phyloP scores from a whole-genome alignment of 2,888 invertebrate genomes.

The Catocala nupta region DNA sequence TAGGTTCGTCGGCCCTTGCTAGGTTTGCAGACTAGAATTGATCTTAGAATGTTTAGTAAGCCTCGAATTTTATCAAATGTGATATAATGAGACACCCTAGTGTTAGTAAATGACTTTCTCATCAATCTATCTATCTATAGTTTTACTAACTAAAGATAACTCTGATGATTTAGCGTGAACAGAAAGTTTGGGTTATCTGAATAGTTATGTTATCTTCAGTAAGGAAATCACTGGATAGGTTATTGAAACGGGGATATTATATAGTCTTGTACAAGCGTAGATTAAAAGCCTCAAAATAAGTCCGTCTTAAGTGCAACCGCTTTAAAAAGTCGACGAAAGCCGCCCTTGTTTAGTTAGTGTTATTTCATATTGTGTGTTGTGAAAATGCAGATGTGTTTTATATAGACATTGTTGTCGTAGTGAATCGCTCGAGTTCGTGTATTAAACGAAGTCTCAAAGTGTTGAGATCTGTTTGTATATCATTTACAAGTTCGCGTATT shows the following conservation, averaged over 20 bases:
- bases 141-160: not conserved
- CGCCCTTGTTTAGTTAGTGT: slow-evolving; percentile 38
- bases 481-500: too few relatives aligned
- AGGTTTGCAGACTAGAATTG: not conserved
- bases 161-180: not conserved
- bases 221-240: slow-evolving; percentile 1
- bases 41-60: slow-evolving; percentile 6
- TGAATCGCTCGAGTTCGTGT: not conserved
- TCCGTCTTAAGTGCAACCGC: slow-evolving; percentile 24
- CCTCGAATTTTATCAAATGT: not conserved
- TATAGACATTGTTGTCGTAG: not conserved
- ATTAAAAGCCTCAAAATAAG: slow-evolving; percentile 9
- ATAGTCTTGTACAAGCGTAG: not conserved
- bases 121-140: not conserved
- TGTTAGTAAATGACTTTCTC: not conserved
- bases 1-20: not conserved
- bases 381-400: slow-evolving; percentile 5
- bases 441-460: not conserved
- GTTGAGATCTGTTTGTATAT: not conserved
- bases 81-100: too few relatives aligned
- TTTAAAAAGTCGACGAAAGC: slow-evolving; percentile 45
- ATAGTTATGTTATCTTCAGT: not conserved
- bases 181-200: not conserved
- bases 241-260: slow-evolving; percentile 1
- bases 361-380: slow-evolving; percentile 41